Conservation (phyloP, 2,888 invertebrate genomes). For the Pimpla rufipes region DNA sequence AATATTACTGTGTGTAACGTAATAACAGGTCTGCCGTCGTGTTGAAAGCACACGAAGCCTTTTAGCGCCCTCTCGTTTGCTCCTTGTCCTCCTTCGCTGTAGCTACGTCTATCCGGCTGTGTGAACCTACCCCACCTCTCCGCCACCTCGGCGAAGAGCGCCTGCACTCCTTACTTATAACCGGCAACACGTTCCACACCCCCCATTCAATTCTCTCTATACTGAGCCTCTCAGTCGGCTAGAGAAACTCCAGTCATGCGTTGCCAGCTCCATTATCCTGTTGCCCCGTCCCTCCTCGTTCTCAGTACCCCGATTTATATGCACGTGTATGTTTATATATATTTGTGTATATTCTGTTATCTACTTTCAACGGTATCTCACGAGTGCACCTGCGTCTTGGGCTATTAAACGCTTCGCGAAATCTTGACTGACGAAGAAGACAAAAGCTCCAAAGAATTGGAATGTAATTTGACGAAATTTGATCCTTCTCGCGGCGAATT, state of each 20-base stretch:
- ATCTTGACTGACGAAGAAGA: background rate
- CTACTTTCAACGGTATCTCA: constrained; percentile 57
- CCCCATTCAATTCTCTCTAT: constrained; percentile 29
- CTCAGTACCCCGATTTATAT: constrained; percentile 2
- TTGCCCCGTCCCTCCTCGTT: constrained; percentile 45
- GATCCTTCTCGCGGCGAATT: background rate
- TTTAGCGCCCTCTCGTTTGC: constrained; percentile 56
- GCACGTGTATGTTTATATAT: background rate
- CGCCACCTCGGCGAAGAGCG: background rate
- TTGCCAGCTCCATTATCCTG: constrained; percentile 65
- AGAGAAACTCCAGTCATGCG: constrained; percentile 76
- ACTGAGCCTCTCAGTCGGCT: constrained; percentile 65
- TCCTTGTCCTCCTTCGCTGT: constrained; percentile 3
- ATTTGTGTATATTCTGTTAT: constrained; percentile 19
- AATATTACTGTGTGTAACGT: constrained; percentile 76
- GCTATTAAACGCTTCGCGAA: constrained; percentile 23
- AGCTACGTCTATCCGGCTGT: background rate
- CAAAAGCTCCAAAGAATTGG: background rate
- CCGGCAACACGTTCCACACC: constrained; percentile 32
- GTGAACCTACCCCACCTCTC: constrained; percentile 11
- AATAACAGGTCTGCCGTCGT: constrained; percentile 73
- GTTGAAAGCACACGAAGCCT: constrained; percentile 74
- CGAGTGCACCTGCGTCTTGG: constrained; percentile 42
- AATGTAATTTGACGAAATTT: background rate
- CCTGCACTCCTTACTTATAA: constrained; percentile 36